phyloP scores from a whole-genome alignment of 1,140 invertebrate genomes.

The Drosophila jambulina region DNA sequence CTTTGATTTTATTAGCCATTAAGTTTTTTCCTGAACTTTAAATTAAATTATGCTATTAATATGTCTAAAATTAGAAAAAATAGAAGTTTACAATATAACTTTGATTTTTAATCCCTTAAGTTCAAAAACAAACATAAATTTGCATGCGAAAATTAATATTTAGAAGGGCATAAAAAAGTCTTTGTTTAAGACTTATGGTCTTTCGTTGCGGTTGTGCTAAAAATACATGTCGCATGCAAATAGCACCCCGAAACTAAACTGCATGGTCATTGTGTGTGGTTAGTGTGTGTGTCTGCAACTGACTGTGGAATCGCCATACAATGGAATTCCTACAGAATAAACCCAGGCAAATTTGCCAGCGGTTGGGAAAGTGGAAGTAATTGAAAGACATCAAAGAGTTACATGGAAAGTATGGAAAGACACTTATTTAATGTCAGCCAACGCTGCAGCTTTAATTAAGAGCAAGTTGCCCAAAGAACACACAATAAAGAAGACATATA shows the following conservation, averaged over 20 bases:
- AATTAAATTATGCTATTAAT: too few relatives aligned
- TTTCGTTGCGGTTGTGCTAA: conserved; percentile 10
- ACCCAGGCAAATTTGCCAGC: conserved; percentile 30
- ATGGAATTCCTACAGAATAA: conserved; percentile 38
- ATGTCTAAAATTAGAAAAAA: neutral
- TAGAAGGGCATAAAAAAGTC: conserved; percentile 32
- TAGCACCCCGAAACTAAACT: conserved; percentile 33
- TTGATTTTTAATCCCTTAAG: neutral
- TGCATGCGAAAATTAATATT: neutral
- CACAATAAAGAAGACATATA: neutral
- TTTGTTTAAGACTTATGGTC: conserved; percentile 9
- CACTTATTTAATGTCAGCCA: conserved; percentile 15
- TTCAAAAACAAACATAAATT: neutral
- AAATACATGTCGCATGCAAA: conserved; percentile 52
- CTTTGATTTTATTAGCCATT: neutral
- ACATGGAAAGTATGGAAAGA: conserved; percentile 24
- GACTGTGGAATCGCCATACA: conserved; percentile 17
- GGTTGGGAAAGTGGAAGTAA: conserved; percentile 26
- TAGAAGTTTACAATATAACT: too few relatives aligned
- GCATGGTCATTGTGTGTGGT: conserved; percentile 32
- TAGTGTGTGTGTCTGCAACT: neutral
- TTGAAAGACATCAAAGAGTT: conserved; percentile 40
- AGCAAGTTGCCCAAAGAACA: conserved; percentile 10
- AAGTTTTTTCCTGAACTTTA: neutral
- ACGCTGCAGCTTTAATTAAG: conserved; percentile 39